Conservation (phyloP, 1,140 invertebrate genomes). For the Cherax quadricarinatus region DNA sequence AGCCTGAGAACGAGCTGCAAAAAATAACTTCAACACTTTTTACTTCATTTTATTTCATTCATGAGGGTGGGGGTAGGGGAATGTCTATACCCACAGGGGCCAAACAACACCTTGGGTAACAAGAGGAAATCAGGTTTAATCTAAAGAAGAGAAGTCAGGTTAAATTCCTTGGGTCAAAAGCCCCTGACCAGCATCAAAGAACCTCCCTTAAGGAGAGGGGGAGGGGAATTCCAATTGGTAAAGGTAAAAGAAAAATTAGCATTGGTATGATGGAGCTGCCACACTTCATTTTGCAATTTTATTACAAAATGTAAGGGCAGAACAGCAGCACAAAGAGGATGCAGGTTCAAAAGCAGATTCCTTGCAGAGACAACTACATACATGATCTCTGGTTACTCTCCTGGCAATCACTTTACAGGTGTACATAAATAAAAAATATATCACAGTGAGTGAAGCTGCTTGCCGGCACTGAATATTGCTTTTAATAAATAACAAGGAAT, state of each 20-base stretch:
- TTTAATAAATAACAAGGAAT: not conserved
- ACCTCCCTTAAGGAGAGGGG: too few species aligned
- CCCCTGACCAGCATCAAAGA: too few species aligned
- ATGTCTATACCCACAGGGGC: too few species aligned
- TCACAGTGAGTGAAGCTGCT: slow-evolving; percentile 63
- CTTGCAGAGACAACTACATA: not conserved
- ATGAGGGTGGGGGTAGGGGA: too few species aligned
- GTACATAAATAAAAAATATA: not conserved
- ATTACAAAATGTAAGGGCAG: not conserved
- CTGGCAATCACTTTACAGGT: not conserved
- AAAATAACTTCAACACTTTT: not conserved
- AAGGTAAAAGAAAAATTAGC: not conserved
- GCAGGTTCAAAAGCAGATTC: not conserved
- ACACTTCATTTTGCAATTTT: not conserved
- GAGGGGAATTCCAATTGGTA: not conserved
- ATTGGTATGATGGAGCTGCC: not conserved
- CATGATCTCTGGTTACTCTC: not conserved
- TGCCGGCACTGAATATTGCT: slow-evolving; percentile 62
- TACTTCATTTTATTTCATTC: too few species aligned
- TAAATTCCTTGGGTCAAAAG: too few species aligned
- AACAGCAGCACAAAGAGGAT: not conserved
- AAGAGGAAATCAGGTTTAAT: too few species aligned
- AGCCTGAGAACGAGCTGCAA: not conserved
- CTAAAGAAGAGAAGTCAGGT: too few species aligned
- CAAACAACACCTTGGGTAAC: too few species aligned